A percentile compares a stretch with the other conserved stretches of the same genome.
Conservation (phyloP, 2,888 invertebrate genomes). For the Ypsolopha sequella region DNA sequence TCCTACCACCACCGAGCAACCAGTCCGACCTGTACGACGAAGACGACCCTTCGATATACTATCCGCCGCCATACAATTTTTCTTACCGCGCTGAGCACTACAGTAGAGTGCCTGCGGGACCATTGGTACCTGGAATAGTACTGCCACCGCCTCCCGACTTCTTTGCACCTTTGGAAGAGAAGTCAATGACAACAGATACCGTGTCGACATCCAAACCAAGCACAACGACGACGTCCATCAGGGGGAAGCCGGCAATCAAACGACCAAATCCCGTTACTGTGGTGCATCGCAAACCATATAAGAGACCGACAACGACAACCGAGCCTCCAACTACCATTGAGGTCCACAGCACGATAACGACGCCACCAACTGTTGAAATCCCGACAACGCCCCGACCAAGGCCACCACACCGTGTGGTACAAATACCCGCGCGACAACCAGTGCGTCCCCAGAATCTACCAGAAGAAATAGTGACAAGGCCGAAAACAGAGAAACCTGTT, state of each 20-base stretch:
- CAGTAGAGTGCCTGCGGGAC: conserved; percentile 84
- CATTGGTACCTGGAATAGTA: conserved; percentile 89
- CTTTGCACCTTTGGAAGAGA: conserved; percentile 78
- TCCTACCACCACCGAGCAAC: conserved; percentile 79
- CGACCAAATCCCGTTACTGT: conserved; percentile 34
- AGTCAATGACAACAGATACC: conserved; percentile 34
- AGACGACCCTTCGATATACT: conserved; percentile 92
- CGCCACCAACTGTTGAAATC: conserved; percentile 47
- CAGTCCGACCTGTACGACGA: conserved; percentile 85
- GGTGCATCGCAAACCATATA: conserved; percentile 45
- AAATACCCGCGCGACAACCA: conserved; percentile 51
- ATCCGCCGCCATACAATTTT: conserved; percentile 93
- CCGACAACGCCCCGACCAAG: conserved; percentile 46
- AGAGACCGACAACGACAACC: conserved; percentile 46
- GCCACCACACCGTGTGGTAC: conserved; percentile 39
- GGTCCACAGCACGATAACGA: conserved; percentile 48
- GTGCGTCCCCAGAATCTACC: conserved; percentile 53
- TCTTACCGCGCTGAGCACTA: conserved; percentile 85
- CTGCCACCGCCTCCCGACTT: conserved; percentile 91
- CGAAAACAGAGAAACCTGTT: conserved; percentile 54
- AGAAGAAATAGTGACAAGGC: conserved; percentile 43
- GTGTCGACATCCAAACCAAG: conserved; percentile 34
- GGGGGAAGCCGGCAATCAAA: conserved; percentile 43
- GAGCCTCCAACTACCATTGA: conserved; percentile 43
- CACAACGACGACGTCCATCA: conserved; percentile 28